phyloP scores from a whole-genome alignment of 2,888 invertebrate species.

The Rhamnusium bicolor region DNA sequence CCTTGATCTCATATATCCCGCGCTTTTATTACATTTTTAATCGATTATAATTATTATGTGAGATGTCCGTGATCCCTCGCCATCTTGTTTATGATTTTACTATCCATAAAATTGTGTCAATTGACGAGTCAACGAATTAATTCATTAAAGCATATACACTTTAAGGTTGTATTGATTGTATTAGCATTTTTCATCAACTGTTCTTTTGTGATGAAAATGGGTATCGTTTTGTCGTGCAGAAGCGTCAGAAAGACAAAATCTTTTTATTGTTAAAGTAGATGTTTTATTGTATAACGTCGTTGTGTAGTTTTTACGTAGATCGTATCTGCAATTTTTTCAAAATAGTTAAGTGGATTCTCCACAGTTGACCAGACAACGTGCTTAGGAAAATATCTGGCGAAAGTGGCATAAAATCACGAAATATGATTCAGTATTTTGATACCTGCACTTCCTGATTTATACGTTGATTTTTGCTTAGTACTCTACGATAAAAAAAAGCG shows the following conservation, averaged over 20 bases:
- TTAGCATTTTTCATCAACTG: neutral
- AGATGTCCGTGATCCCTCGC: neutral
- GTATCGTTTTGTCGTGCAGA: conserved; percentile 10
- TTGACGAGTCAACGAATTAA: neutral
- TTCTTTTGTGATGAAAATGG: neutral
- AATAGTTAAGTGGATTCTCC: conserved; percentile 30
- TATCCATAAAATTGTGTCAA: neutral
- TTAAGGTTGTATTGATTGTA: neutral
- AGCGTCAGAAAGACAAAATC: conserved; percentile 22
- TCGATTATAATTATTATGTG: neutral
- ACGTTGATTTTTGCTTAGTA: neutral
- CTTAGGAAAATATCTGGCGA: conserved; percentile 30
- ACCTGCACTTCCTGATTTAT: conserved; percentile 20
- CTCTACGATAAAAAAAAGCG: neutral
- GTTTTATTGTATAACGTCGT: neutral
- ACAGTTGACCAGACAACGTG: conserved; percentile 45
- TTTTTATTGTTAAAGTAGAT: conserved; percentile 1
- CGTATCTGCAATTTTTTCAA: conserved; percentile 6
- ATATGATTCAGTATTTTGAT: conserved; percentile 41
- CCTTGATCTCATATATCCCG: conserved; percentile 12
- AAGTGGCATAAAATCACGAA: conserved; percentile 45
- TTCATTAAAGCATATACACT: neutral
- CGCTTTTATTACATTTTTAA: conserved; percentile 10
- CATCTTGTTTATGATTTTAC: neutral
- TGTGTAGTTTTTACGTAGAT: neutral